Base-by-base conservation (phyloP, 2,888 invertebrate species). In the Lasioglossum oenotherae region DNA sequence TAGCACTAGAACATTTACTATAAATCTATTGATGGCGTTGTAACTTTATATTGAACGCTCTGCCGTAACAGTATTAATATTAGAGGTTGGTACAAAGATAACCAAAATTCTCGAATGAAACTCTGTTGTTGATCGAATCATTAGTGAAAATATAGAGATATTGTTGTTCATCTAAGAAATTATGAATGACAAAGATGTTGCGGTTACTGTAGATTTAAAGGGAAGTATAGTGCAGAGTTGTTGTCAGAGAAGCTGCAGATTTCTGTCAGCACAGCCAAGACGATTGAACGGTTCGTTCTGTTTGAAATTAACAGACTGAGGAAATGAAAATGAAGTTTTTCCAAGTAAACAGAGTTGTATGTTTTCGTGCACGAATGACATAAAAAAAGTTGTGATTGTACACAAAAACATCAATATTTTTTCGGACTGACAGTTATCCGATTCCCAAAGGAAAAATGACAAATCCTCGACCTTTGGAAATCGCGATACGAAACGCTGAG, bases 191-290 rank as follows among this genome's bases (percentile, higher is more conserved):
- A 64, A 31, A 64, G 16, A 60, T 14, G 27, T 31, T 64, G 6
- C 6, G 10, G 23, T 23, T 23, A 23, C 6, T 53, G 23, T 53
- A 53, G 10, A 53, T 53, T 53, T 10, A 53, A 53, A 53, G 23
- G 8, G 4, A 64, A 14, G 6, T 64, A 31, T 16, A 16, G 60
- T 6, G 6, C 0, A 4, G n/a, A 31, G 4, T 16, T 78, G 1
- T 16, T 69, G 41, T 16, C 16, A 12, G 10, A 23, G 19, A 35
- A 16, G 14, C 64, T 78, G 4, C 1, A 64, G n/a, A 64, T 74
- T 64, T 74, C 38, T 78, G 74, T 72, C n/a, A 72, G 5, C 31
- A 53, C 35, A 69, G 41, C 69, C 16, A 23, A 69, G 6, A 35
- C 2, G 57, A 74, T 57, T 4, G 14, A 12, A 12, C 44, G 4